A percentile compares a stretch with the other conserved stretches of the same genome.
These are phyloP conservation scores for Drosophila cardini DNA, from an alignment of 1,140 invertebrate species.

Conservation along the genomic window DNA sequence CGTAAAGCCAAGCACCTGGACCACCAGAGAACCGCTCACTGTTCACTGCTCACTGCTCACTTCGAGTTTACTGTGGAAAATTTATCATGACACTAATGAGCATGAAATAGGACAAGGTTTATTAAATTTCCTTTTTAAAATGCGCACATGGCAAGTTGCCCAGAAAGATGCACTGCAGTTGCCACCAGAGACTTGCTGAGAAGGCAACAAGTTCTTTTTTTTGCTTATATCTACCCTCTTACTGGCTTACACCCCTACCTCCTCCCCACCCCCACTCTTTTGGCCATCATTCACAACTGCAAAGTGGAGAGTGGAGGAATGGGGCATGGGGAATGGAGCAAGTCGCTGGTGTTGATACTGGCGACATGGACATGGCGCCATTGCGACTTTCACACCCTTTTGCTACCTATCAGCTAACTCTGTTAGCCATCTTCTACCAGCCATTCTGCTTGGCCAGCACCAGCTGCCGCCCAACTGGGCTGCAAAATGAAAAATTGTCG, in stretches of 20 bases:
- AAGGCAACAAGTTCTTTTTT: conserved; percentile 66
- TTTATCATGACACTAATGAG: conserved; percentile 82
- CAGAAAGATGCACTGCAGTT: conserved; percentile 32
- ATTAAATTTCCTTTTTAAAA: conserved; percentile 82
- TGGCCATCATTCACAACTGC: conserved; percentile 33
- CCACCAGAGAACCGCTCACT: conserved; percentile 43
- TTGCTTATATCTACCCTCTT: conserved; percentile 11
- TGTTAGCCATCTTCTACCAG: not conserved
- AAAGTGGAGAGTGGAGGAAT: no score
- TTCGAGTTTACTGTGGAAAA: conserved; percentile 50
- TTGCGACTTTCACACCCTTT: conserved; percentile 47
- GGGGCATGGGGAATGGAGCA: not conserved
- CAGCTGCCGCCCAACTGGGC: conserved; percentile 63
- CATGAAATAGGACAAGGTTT: conserved; percentile 81
- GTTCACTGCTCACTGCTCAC: conserved; percentile 11
- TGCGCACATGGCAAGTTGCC: conserved; percentile 63
- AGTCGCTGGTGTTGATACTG: conserved; percentile 18
- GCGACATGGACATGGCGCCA: conserved; percentile 65
- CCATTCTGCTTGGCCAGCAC: conserved; percentile 34
- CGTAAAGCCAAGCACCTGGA: not conserved
- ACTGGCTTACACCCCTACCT: no score
- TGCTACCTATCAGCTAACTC: conserved; percentile 42
- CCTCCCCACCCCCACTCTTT: not conserved
- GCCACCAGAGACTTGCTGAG: conserved; percentile 4
- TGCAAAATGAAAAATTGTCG: conserved; percentile 79